phyloP scores from a whole-genome alignment of 2,888 invertebrate genomes.

The Drosophila meridiana region DNA sequence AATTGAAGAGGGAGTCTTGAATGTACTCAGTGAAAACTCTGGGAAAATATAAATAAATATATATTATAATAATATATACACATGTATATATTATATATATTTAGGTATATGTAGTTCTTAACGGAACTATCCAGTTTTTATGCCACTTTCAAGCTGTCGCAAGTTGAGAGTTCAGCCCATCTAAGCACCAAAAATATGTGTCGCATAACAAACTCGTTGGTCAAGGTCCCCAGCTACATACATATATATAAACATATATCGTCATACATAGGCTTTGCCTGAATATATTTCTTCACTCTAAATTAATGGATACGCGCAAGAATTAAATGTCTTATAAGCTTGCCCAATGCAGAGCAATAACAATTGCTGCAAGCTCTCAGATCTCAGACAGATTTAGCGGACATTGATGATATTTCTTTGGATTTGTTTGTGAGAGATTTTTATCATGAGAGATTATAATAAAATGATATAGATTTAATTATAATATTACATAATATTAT shows the following conservation, averaged over 20 bases:
- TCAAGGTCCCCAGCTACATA: constrained; percentile 11
- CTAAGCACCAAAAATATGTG: constrained; percentile 14
- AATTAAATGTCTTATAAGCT: constrained; percentile 52
- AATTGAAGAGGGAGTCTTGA: background rate
- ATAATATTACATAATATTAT: background rate
- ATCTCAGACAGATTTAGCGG: constrained; percentile 10
- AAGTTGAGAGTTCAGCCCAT: constrained; percentile 34
- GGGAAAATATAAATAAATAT: background rate
- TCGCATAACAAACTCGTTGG: constrained; percentile 30
- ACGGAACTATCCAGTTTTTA: constrained; percentile 12
- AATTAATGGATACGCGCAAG: constrained; percentile 14
- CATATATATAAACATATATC: background rate
- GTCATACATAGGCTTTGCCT: background rate
- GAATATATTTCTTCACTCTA: constrained; percentile 3
- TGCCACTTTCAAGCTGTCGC: constrained; percentile 7
- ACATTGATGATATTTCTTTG: background rate
- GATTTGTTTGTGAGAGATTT: background rate
- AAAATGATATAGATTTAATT: background rate
- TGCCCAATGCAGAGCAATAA: constrained; percentile 38
- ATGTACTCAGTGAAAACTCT: background rate
- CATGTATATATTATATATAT: background rate
- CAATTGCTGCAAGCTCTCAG: constrained; percentile 9
- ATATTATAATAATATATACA: background rate
- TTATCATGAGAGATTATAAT: background rate
- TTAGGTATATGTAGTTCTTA: background rate